Evolutionary conservation across 2,888 invertebrate genomes (phyloP).

Genomic region (Ptycholaimellus sp.): DNA sequence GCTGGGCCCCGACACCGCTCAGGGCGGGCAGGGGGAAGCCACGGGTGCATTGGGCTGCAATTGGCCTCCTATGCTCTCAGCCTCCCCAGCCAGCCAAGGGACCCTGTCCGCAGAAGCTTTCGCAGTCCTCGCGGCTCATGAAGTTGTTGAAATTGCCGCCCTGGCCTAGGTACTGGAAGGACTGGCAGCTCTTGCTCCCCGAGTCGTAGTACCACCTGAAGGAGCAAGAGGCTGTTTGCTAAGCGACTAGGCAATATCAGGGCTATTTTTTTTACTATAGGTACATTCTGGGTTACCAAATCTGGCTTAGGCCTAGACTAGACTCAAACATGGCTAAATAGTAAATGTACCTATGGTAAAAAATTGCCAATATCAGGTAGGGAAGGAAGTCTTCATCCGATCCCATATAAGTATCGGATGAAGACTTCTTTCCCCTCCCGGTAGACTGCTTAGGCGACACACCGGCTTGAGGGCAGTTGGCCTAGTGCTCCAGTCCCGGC

Average conservation of each 20-base stretch:
- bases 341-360: too few relatives aligned
- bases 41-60: constrained; percentile 7
- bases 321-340: too few relatives aligned
- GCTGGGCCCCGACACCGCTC: constrained; percentile 1
- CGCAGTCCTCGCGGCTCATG: constrained; percentile 11
- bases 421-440: too few relatives aligned
- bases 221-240: neutral
- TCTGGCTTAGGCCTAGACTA: too few relatives aligned
- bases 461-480: too few relatives aligned
- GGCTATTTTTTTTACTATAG: neutral
- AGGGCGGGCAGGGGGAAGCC: constrained; percentile 10
- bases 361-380: too few relatives aligned
- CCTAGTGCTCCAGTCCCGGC: too few relatives aligned
- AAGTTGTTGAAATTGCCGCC: constrained; percentile 22
- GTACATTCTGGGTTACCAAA: too few relatives aligned
- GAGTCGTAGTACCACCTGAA: constrained; percentile 13
- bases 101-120: constrained; percentile 12
- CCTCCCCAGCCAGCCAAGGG: too few relatives aligned
- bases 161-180: constrained; percentile 16
- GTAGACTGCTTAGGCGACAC: too few relatives aligned
- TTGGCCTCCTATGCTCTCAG: neutral
- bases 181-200: constrained; percentile 9
- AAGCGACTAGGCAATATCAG: neutral
- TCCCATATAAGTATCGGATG: too few relatives aligned
- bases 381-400: too few relatives aligned